These are phyloP conservation scores for Ciconia boyciana DNA, from an alignment of 2,113 vertebrate genomes.

Conservation along the genomic window DNA sequence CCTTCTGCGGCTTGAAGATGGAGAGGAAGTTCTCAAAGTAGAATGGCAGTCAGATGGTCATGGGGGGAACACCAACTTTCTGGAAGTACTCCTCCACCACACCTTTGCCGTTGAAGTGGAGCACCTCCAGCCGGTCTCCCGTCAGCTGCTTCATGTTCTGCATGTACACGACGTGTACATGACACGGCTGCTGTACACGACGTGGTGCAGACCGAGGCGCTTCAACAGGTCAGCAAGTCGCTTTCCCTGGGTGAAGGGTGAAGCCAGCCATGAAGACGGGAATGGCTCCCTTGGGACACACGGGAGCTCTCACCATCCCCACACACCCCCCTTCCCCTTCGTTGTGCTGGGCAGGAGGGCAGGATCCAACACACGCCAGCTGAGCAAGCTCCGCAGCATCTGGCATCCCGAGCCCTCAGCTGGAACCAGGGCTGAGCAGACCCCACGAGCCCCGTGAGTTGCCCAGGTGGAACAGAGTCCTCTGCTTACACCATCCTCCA, in stretches of 20 bases:
- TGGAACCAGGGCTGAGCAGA: background rate
- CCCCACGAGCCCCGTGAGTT: background rate
- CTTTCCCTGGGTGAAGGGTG: constrained; percentile 43
- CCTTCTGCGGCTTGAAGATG: constrained; percentile 54
- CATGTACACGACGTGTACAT: constrained; percentile 63
- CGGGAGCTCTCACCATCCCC: accelerated
- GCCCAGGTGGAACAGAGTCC: background rate
- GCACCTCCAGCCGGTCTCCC: constrained; percentile 27
- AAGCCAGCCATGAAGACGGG: background rate
- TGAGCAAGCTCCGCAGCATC: background rate
- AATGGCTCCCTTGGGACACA: background rate
- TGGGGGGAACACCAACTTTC: constrained; percentile 30
- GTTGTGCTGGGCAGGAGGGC: background rate
- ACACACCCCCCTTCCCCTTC: accelerated
- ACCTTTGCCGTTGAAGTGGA: constrained; percentile 72
- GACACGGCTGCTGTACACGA: constrained; percentile 61
- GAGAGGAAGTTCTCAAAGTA: constrained; percentile 76
- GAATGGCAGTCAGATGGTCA: constrained; percentile 35
- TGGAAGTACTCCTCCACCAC: constrained; percentile 69
- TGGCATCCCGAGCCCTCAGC: background rate
- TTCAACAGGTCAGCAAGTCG: constrained; percentile 61
- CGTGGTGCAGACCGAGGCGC: constrained; percentile 25
- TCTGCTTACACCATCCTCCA: background rate
- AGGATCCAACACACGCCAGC: background rate
- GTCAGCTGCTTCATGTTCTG: constrained; percentile 70